phyloP scores from a whole-genome alignment of 2,888 invertebrate genomes.

The Stenurella melanura region DNA sequence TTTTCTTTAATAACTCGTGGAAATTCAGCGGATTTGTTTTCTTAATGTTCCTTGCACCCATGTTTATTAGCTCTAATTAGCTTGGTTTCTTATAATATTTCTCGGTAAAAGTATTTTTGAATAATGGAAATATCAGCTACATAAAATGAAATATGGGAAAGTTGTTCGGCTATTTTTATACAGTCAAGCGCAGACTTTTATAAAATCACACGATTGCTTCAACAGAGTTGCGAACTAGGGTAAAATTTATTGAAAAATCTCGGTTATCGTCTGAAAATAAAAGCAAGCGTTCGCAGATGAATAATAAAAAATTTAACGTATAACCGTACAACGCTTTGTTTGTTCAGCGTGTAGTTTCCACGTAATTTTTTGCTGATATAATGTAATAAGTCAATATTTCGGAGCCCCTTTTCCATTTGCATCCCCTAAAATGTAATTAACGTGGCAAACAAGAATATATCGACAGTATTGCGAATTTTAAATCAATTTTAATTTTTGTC shows the following conservation, averaged over 20 bases:
- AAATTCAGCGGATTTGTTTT: slow-evolving; percentile 8
- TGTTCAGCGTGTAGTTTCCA: slow-evolving; percentile 13
- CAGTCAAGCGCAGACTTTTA: slow-evolving; percentile 6
- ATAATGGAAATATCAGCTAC: slow-evolving; percentile 3
- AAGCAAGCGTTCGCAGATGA: neutral
- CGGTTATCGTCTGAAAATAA: slow-evolving; percentile 2
- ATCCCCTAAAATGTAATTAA: slow-evolving; percentile 3
- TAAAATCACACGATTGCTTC: slow-evolving; percentile 5
- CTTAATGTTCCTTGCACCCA: neutral
- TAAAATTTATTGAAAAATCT: slow-evolving; percentile 1
- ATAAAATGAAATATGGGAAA: slow-evolving; percentile 7
- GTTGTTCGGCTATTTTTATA: neutral
- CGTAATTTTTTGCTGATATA: slow-evolving; percentile 17
- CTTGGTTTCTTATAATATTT: neutral
- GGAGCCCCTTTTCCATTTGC: neutral
- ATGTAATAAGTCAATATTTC: neutral
- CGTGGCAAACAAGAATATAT: neutral
- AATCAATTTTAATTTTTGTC: neutral
- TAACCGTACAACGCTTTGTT: slow-evolving; percentile 16
- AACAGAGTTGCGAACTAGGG: neutral
- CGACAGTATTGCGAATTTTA: neutral
- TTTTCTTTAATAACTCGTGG: slow-evolving; percentile 9
- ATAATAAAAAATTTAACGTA: neutral
- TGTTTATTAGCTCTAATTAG: slow-evolving; percentile 23
- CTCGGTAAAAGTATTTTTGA: neutral